Evolutionary conservation across 2,797 vertebrate species (phyloP), one percentile per base, ranked within the genome.

Genomic region (Peromyscus melanophrys): DNA sequence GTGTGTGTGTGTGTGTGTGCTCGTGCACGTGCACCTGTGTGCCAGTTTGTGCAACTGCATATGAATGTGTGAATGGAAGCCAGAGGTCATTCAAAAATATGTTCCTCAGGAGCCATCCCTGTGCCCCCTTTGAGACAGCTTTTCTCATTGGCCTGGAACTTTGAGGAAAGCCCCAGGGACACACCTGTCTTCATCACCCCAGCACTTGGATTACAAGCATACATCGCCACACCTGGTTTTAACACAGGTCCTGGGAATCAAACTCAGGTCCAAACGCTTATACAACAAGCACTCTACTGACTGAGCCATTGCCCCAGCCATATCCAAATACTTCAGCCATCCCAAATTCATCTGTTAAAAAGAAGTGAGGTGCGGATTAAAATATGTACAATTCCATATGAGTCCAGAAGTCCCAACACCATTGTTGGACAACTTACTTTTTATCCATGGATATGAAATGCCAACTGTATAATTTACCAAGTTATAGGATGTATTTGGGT

Each of bases 1-100:
- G 73, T 77, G 4, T 2, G 0, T 23, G 46, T 46, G 29, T 77
- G 75, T 76, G 40, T 52, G 21, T 34, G 14, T 27, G 25, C 31
- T 52, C 23, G 21, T 7, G 55, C 0, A 11, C 4, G 43, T 2
- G 52, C 4, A 4, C 12, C 11, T 31, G 40, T 31, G 7, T 0
- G 1, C 23, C 12, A 40, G 34, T 37, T 65, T 85, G 34, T 55
- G 2, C 55, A 52, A 69, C 34, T 37, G 34, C 34, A 71, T 71
- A 37, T 29, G 34, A 71, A 29, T 1, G 23, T 71, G 49, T 3
- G 43, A 37, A 6, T 55, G 23, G 63, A 88, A 16, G 14, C 27
- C 69, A 73, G 14, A 43, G 52, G 23, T 19, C 52, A 73, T 6
- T n/a, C 52, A 12, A n/a, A 10, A 59, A 23, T 75, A 13, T 43